These are phyloP conservation scores for Montipora efflorescens DNA, from an alignment of 64 coral and sea anemone genomes.

Conservation along the genomic window DNA sequence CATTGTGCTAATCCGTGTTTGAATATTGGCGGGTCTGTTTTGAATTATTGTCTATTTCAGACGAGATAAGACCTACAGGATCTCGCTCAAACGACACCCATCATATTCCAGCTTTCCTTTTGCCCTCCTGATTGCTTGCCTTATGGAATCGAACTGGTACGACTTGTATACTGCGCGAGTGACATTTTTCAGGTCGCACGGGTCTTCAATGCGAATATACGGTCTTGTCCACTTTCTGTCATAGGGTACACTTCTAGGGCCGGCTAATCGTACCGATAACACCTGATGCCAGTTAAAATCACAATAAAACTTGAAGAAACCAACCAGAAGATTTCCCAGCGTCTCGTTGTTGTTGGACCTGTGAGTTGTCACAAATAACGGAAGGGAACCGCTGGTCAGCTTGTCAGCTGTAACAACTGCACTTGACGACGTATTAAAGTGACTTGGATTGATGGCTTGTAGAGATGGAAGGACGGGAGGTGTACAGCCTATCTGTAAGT, in stretches of 20 bases:
- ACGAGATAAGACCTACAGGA: background rate
- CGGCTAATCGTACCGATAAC: constrained; percentile 33
- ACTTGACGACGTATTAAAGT: constrained; percentile 6
- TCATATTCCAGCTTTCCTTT: constrained; percentile 9
- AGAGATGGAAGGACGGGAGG: constrained; percentile 64
- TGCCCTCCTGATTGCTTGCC: constrained; percentile 23
- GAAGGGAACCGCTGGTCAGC: constrained; percentile 26
- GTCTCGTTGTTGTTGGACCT: constrained; percentile 11
- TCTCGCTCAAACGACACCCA: background rate
- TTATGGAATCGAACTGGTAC: constrained; percentile 9
- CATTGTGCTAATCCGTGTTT: no score
- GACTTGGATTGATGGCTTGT: background rate
- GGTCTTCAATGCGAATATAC: constrained; percentile 72
- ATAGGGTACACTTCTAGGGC: background rate
- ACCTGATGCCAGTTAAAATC: constrained; percentile 58
- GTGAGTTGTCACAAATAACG: constrained; percentile 3
- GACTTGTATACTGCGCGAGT: constrained; percentile 48
- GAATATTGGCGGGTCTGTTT: no score
- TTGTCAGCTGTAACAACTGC: constrained; percentile 23
- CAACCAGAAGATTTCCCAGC: constrained; percentile 46
- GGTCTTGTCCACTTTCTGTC: constrained; percentile 68
- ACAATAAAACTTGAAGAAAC: constrained; percentile 69
- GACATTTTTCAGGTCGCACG: constrained; percentile 43
- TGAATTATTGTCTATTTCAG: background rate
- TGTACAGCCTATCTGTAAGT: constrained; percentile 66